Evolutionary conservation across 2,888 invertebrate genomes (phyloP).

Genomic region (Antheraea assamensis): DNA sequence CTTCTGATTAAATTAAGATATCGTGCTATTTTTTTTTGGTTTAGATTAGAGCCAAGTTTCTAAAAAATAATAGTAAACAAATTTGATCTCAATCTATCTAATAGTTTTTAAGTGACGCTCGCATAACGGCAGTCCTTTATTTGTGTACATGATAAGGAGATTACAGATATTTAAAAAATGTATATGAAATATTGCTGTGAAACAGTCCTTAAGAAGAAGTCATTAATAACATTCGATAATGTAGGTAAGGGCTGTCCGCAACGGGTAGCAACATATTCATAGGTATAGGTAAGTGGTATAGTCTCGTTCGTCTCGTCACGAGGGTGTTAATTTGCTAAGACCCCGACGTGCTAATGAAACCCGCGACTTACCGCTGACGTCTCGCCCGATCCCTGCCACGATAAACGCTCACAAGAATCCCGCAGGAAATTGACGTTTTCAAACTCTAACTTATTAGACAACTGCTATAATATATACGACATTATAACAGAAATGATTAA

Average conservation of each 20-base stretch:
- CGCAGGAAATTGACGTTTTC: constrained; percentile 77
- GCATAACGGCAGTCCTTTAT: too few species aligned
- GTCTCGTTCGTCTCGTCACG: constrained; percentile 57
- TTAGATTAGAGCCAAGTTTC: too few species aligned
- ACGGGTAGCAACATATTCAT: constrained; percentile 38
- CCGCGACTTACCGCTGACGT: constrained; percentile 70
- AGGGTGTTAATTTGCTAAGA: constrained; percentile 80
- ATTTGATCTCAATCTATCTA: too few species aligned
- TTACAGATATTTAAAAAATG: too few species aligned
- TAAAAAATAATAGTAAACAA: too few species aligned
- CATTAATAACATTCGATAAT: constrained; percentile 62
- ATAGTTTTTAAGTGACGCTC: too few species aligned
- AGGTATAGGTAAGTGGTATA: constrained; percentile 33
- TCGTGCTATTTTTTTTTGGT: too few species aligned
- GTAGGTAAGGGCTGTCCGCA: constrained; percentile 54
- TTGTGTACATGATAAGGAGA: too few species aligned
- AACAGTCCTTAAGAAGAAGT: constrained; percentile 25
- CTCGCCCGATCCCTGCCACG: constrained; percentile 61
- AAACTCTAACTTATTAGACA: constrained; percentile 55
- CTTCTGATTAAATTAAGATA: too few species aligned
- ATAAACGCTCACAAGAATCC: constrained; percentile 72
- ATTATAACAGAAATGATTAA: constrained; percentile 16
- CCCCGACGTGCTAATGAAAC: constrained; percentile 73
- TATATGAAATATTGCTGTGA: neutral
- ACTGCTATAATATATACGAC: constrained; percentile 50